Base-by-base conservation (phyloP, 2,113 vertebrate genomes). In the Vireo altiloquus region DNA sequence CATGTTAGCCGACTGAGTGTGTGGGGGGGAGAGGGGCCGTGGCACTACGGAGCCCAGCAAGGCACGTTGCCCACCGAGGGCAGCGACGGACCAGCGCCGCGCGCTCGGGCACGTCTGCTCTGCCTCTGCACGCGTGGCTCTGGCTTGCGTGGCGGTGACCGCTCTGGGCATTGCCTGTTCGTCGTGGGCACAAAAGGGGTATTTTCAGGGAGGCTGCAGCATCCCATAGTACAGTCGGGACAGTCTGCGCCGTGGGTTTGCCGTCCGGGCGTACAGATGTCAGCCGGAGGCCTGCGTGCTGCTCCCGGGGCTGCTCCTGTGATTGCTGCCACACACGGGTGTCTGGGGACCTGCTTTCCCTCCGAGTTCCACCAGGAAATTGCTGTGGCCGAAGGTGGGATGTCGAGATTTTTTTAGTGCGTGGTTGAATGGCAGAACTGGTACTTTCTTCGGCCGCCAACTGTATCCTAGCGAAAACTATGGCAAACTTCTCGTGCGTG, bases 1-100 rank as follows among this genome's bases (percentile, higher is more conserved):
- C 11, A 4, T 6, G 13, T 35, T 16, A 30, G 10, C 24, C 30
- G 30, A 13, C 19, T 8, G 22, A 13, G 22, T 0, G 6, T 16
- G 28, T 27, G 16, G 31, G 31, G 75, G 35, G 37, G n/a, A 81
- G 16, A 31, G 35, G 35, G 19, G 7, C 10, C 3, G 9, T 14
- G 52, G 37, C 31, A 17, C 11, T 7, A 4, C 5, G 6, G 57
- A 47, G 56, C 44, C 31, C 6, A 16, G 37, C 2, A 3, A 12
- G 8, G 19, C 28, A 0, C 1, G 10, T 47, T 28, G 3, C 17
- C 56, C 12, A 2, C 4, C 4, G 0, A 3, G 44, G 44, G 31
- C 54, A 72, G 19, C 0, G 11, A 14, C 30, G 3, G 9, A n/a
- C 52, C 52, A 18, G 53, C 5, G 3, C 54, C 1, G 2, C 66